phyloP scores from a whole-genome alignment of 2,797 vertebrate species.

The Odontamblyopus rebecca region DNA sequence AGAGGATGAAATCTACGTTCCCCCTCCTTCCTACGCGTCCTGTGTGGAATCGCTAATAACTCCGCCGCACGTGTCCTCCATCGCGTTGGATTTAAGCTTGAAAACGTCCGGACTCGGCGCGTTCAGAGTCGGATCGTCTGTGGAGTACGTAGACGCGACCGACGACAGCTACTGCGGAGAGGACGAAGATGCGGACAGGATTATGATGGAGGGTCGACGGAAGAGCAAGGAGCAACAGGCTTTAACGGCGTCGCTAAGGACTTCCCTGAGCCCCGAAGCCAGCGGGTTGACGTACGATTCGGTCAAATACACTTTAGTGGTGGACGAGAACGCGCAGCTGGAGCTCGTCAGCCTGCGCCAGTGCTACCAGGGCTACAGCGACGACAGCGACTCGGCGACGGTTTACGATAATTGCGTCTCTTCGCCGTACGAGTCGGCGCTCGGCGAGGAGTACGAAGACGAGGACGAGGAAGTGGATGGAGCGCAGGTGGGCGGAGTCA shows the following conservation, averaged over 20 bases:
- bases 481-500: conserved; percentile 60
- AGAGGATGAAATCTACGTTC: conserved; percentile 79
- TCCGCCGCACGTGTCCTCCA: conserved; percentile 54
- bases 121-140: conserved; percentile 60
- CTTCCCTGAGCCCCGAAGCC: conserved; percentile 89
- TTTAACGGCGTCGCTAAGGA: conserved; percentile 68
- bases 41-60: conserved; percentile 74
- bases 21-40: conserved; percentile 76
- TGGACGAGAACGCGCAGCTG: conserved; percentile 93
- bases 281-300: conserved; percentile 96
- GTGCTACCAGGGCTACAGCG: conserved; percentile 94
- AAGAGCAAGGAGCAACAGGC: conserved; percentile 42
- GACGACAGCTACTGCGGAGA: conserved; percentile 70
- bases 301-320: conserved; percentile 95
- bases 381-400: conserved; percentile 93
- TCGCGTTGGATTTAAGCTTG: conserved; percentile 62
- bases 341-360: conserved; percentile 94
- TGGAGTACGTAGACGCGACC: conserved; percentile 67
- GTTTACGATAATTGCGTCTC: conserved; percentile 96
- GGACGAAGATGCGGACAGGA: conserved; percentile 69
- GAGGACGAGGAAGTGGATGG: conserved; percentile 75
- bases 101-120: conserved; percentile 51
- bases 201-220: conserved; percentile 55
- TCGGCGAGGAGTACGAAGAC: conserved; percentile 93
- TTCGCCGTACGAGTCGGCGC: conserved; percentile 91